Percentiles rank a stretch among this genome's conserved stretches.
phyloP scores from a whole-genome alignment of 2,888 invertebrate species.

The Byasa hedistus region DNA sequence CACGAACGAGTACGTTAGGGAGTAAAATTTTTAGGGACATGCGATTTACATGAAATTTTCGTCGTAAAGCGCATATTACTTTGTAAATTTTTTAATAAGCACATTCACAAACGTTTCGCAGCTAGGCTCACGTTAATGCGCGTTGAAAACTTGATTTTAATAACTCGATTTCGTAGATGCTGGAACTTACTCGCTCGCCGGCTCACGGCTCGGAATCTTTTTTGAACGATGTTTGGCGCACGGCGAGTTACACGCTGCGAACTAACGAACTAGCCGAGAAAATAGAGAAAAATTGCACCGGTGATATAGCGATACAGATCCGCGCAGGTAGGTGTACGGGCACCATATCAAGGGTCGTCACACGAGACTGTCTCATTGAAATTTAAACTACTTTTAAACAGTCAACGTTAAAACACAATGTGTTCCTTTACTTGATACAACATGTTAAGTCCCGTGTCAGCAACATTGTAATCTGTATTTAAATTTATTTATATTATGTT shows the following conservation, averaged over 20 bases:
- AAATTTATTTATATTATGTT: no score
- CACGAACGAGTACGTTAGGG: not conserved
- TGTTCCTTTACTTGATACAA: no score
- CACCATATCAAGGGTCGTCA: not conserved
- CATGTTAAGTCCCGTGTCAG: no score
- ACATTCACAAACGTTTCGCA: constrained; percentile 2
- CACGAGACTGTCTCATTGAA: not conserved
- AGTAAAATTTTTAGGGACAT: not conserved
- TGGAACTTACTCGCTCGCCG: constrained; percentile 6
- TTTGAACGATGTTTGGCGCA: constrained; percentile 28
- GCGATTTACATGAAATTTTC: not conserved
- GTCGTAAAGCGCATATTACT: not conserved
- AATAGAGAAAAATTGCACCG: constrained; percentile 35
- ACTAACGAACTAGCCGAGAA: constrained; percentile 50
- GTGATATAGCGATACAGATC: constrained; percentile 26
- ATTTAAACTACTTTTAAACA: not conserved
- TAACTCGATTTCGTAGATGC: constrained; percentile 11
- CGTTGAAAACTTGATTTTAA: not conserved
- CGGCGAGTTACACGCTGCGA: constrained; percentile 39
- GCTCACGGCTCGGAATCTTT: constrained; percentile 16
- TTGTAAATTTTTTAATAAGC: not conserved
- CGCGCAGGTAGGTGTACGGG: constrained; percentile 20
- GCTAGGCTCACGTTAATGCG: not conserved
- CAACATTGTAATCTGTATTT: no score
- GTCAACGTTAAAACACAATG: no score